Conservation (phyloP, 2,113 vertebrate species). For the Rhea pennata region DNA sequence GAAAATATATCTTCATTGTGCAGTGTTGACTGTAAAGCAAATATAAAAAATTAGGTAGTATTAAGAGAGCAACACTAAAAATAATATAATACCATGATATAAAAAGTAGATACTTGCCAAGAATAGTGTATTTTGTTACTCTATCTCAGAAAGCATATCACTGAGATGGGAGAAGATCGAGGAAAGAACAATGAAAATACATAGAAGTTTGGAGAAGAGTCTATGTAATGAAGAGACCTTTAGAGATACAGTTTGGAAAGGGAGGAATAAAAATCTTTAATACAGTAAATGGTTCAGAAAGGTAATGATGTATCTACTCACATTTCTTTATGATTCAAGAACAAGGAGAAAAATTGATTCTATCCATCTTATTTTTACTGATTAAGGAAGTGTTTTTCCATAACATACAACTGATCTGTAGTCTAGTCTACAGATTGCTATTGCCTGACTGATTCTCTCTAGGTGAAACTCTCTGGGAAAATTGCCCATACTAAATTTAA, state of each 20-base stretch:
- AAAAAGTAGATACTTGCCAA: background rate
- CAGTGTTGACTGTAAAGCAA: background rate
- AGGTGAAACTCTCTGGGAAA: background rate
- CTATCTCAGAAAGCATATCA: background rate
- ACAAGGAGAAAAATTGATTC: background rate
- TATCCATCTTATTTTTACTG: background rate
- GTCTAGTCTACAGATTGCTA: background rate
- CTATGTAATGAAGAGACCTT: background rate
- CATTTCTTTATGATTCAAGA: background rate
- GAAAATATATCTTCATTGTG: background rate
- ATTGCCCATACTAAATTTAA: accelerated
- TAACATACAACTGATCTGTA: background rate
- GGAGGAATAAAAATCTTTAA: background rate
- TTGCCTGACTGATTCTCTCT: background rate
- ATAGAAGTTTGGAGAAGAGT: background rate
- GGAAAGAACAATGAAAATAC: background rate
- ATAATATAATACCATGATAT: background rate
- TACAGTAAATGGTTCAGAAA: background rate
- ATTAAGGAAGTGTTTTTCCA: background rate
- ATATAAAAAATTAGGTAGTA: background rate
- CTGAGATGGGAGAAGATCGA: background rate
- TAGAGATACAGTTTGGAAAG: background rate
- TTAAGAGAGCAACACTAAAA: background rate
- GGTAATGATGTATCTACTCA: background rate
- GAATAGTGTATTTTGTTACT: background rate